Evolutionary conservation across 2,113 vertebrate species (phyloP), one percentile per base, ranked within the genome.

Genomic region (Serinus canaria): DNA sequence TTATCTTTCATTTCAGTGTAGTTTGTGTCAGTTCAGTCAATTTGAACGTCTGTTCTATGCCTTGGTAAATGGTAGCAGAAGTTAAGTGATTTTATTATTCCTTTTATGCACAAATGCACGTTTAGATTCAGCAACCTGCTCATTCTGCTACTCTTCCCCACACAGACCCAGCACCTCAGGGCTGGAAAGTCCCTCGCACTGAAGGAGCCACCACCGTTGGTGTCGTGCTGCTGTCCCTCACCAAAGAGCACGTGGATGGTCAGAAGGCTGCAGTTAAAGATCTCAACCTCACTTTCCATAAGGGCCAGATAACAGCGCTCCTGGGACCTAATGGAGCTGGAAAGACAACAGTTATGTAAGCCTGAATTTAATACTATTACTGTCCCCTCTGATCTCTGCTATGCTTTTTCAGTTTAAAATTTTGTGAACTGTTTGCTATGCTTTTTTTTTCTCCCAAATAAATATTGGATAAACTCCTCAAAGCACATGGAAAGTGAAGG

Each of bases 291-390:
- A 93, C 94, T 76, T 98, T 98, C 88, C 87, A 88, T 13, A 93
- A 76, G 53, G 96, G 89, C 68, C 98, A 98, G 78, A 97, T 98
- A 96, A 98, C 97, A 3, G 97, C 96, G 0, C 86, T 98, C 31
- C 66, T 98, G 92, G 98, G 98, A 16, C 91, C 97, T 43, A 98
- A 98, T 1, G 96, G 98, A 11, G 97, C 98, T 27, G 98, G 98
- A 69, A 98, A 98, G 81, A 98, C 98, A 80, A 98, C 98, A 3
- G 67, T 98, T 44, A 96, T 98, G 97, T 98, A 66, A 41, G 97
- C 91, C 41, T 77, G 52, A 31, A 28, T 4, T 63, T 64, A 59
- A 22, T 21, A 14, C 7, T 35, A 1, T 30, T 56, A 15, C 7
- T 15, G 4, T 52, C 25, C 35, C 12, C 23, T 53, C 66, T 90